phyloP scores from a whole-genome alignment of 1,140 invertebrate genomes.

The Drosophila sechellia region DNA sequence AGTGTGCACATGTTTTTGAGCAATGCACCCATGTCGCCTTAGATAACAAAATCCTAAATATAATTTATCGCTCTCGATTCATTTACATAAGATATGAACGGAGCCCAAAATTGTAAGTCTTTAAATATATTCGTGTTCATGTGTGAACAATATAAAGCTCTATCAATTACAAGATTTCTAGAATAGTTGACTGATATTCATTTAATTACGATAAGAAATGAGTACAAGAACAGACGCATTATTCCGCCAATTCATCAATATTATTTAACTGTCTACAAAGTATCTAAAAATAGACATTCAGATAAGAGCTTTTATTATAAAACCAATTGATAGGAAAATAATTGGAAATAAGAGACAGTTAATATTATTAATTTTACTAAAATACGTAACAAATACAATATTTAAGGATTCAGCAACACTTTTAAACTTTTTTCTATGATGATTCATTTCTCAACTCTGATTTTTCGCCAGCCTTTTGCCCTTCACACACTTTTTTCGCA shows the following conservation, averaged over 20 bases:
- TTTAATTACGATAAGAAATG: conserved; percentile 12
- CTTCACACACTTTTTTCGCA: conserved; percentile 41
- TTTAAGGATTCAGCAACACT: background rate
- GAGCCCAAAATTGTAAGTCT: too few species aligned
- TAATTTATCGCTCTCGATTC: too few species aligned
- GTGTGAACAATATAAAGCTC: too few species aligned
- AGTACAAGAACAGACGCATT: background rate
- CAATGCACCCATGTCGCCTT: too few species aligned
- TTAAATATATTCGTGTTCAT: too few species aligned
- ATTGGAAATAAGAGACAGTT: too few species aligned
- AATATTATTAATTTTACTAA: too few species aligned
- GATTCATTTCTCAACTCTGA: conserved; percentile 23
- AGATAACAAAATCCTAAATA: too few species aligned
- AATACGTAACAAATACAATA: background rate
- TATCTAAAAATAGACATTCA: background rate
- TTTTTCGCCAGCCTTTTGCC: conserved; percentile 32
- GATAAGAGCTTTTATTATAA: background rate
- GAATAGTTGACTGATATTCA: background rate
- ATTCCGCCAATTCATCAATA: background rate
- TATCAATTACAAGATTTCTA: conserved; percentile 1
- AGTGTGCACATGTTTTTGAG: too few species aligned
- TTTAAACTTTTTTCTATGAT: background rate
- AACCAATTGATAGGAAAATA: background rate
- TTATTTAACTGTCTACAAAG: background rate
- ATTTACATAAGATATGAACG: too few species aligned